Evolutionary conservation across 2,888 invertebrate species (phyloP), one percentile per base, ranked within the genome.

Genomic region (Drosophila gaucha): DNA sequence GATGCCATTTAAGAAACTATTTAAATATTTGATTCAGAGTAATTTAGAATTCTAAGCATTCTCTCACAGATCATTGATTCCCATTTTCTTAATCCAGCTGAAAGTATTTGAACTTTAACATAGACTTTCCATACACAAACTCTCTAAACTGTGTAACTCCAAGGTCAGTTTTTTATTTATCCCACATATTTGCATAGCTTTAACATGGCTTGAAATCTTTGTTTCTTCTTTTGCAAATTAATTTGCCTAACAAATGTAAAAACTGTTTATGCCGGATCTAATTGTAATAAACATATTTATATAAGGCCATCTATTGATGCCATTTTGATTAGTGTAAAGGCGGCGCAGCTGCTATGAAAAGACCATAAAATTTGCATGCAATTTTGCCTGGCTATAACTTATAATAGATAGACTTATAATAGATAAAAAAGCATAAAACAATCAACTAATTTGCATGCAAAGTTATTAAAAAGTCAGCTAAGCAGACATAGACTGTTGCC

Each of bases 381-480:
- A 76, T 66, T 70, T 78, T 39, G 9, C 26, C 9, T 28, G 26
- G 16, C 44, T 52, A 72, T 73, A 64, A 64, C 35, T 72, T 44
- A 51, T 63, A 67, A 56, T 58, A 38, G 50, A 60, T 58, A 26
- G n/a, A 64, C 35, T 72, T 44, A 51, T 63, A 67, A 56, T 58
- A 38, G 50, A 60, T 58, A 26, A n/a, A n/a, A 44, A 60, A 62
- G 44, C 67, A 74, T 72, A 67, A 79, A 76, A 85, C 80, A 82
- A 85, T 85, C 31, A 63, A 58, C 57, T 39, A 14, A 82, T 82
- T 82, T 78, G 85, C 85, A 80, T 85, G 31, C n/a, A 30, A 18
- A 30, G 41, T 47, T 58, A 78, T 56, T 59, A 24, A 6, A 31
- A 33, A 33, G 12, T 12, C 18, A 41, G 30, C 20, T 5, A 30